Evolutionary conservation across 2,113 vertebrate genomes (phyloP), one percentile per base, ranked within the genome.

Genomic region (Polypterus senegalus): DNA sequence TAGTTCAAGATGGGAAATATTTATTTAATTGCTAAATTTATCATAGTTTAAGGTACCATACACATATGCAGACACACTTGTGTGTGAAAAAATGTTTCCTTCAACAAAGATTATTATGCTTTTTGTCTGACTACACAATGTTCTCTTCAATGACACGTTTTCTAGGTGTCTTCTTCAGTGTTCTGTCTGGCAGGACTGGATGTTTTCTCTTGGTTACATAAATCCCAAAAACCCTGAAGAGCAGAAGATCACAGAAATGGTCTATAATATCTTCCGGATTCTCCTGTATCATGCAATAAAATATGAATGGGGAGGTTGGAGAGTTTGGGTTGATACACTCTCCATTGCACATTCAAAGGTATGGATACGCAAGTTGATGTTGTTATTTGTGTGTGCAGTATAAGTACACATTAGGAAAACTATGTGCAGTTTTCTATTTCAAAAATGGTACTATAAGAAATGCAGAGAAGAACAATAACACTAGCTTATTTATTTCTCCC

Each of bases 131-230:
- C 27, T 27, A 27, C 6, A 54, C 27, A 54, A 11, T 63, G 46
- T 9, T 47, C 7, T 48, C 4, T 6, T 57, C 9, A 57, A 27
- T 27, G 27, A 27, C 27, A 45, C 70, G 68, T 47, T 67, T 70
- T 67, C 56, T 74, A 99, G 95, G 73, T 99, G 96, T 76, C 86
- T 99, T 76, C 81, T 99, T 76, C 96, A 99, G 86, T 99, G 96
- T 83, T 99, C 96, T 5, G 96, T 99, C 67, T 99, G 96, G 96
- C 96, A 99, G 81, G 96, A 99, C 72, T 99, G 96, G 96, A 99
- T 99, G 96, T 99, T 99, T 81, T 98, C 95, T 63, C 89, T 99
- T 62, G 96, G 96, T 65, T 99, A 99, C 72, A 97, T 98, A 76
- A 99, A 98, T 77, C 96, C 96, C 43, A 98, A 98, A 79, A 97